These are phyloP conservation scores for Zaprionus capensis DNA, from an alignment of 1,140 invertebrate species.

Conservation along the genomic window DNA sequence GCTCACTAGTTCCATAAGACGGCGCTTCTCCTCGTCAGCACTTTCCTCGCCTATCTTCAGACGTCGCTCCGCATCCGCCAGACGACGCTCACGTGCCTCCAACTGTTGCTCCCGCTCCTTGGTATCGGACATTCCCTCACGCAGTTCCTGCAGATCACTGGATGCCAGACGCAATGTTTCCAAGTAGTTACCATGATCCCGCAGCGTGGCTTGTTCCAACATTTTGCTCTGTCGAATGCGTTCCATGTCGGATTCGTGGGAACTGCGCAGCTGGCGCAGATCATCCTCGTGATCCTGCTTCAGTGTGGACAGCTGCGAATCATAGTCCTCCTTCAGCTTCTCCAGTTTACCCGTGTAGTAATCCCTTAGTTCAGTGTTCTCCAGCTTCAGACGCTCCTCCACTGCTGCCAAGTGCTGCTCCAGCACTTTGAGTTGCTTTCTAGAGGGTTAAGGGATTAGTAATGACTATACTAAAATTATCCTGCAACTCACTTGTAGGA, in stretches of 20 bases:
- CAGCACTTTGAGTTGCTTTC: conserved; percentile 85
- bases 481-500: conserved; percentile 84
- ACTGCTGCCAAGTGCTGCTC: conserved; percentile 84
- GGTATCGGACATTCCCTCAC: conserved; percentile 73
- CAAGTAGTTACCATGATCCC: conserved; percentile 84
- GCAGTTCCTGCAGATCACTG: conserved; percentile 76
- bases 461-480: background rate
- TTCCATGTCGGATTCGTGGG: conserved; percentile 83
- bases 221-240: conserved; percentile 84
- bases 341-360: conserved; percentile 80
- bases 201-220: conserved; percentile 78
- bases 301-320: conserved; percentile 78
- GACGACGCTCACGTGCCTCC: conserved; percentile 79
- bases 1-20: conserved; percentile 84
- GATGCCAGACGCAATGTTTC: conserved; percentile 84
- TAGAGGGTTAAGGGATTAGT: conserved; percentile 36
- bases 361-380: conserved; percentile 73
- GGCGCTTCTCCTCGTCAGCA: conserved; percentile 84
- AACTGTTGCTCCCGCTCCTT: conserved; percentile 80
- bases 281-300: conserved; percentile 83
- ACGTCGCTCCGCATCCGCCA: conserved; percentile 78
- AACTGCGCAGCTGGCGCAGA: conserved; percentile 79
- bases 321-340: conserved; percentile 78
- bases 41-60: conserved; percentile 84
- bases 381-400: conserved; percentile 84